A percentile compares a stretch with the other conserved stretches of the same genome.
phyloP scores from a whole-genome alignment of 2,888 invertebrate species.

The Adineta ricciae region DNA sequence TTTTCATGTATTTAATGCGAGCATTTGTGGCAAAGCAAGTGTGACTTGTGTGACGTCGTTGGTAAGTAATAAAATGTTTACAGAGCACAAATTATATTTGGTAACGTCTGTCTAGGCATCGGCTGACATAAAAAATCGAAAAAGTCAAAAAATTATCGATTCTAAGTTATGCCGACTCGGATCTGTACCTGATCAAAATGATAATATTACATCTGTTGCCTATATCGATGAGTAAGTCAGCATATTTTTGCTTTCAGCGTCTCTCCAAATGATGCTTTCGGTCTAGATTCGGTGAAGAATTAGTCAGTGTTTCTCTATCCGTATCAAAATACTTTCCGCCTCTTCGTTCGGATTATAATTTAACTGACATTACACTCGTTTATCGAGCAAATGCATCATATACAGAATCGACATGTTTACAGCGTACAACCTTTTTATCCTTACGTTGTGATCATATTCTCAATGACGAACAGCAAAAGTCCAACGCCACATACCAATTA shows the following conservation, averaged over 20 bases:
- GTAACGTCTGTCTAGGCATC: background rate
- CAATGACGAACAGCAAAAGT: slow-evolving; percentile 44
- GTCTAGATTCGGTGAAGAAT: background rate
- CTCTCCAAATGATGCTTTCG: background rate
- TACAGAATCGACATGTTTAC: background rate
- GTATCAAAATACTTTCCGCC: slow-evolving; percentile 9
- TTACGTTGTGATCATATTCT: slow-evolving; percentile 5
- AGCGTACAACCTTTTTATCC: background rate
- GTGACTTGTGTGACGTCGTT: background rate
- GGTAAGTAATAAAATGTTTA: background rate
- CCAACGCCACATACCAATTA: slow-evolving; percentile 38
- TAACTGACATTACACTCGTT: background rate
- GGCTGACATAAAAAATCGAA: background rate
- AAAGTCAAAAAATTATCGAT: background rate
- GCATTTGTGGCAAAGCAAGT: background rate
- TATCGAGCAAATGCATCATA: background rate
- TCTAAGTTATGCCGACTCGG: background rate
- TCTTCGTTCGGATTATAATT: slow-evolving; percentile 6
- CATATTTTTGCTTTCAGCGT: background rate
- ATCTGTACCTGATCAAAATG: background rate
- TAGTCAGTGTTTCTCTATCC: background rate
- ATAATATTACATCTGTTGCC: background rate
- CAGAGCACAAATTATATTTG: too few relatives aligned
- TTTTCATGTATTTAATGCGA: slow-evolving; percentile 11
- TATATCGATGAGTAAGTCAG: background rate